Conservation (phyloP, 2,113 vertebrate species). For the Myrmecophaga tridactyla region DNA sequence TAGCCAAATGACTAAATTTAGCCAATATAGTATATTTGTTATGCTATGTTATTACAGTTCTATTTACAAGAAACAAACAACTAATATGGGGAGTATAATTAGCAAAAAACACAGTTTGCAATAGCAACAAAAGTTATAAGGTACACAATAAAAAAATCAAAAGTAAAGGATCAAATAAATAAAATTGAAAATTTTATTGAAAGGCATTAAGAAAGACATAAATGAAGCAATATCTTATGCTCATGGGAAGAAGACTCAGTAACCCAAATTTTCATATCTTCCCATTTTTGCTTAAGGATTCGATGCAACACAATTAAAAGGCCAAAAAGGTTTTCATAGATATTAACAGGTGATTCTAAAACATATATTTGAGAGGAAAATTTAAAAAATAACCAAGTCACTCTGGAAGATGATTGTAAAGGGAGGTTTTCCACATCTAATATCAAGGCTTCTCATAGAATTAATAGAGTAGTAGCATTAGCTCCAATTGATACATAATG, state of each 20-base stretch:
- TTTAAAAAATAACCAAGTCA: not conserved
- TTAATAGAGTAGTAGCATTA: not conserved
- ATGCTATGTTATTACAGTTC: not conserved
- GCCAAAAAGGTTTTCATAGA: not conserved
- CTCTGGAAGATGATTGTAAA: not conserved
- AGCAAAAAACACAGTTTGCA: not conserved
- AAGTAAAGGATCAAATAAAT: not conserved
- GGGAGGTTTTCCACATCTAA: not conserved
- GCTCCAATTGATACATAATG: not conserved
- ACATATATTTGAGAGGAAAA: not conserved
- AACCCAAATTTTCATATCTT: not conserved
- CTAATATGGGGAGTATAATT: not conserved
- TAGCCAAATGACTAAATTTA: not conserved
- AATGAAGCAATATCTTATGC: not conserved
- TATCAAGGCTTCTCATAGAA: not conserved
- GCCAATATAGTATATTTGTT: not conserved
- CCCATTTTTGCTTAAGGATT: not conserved
- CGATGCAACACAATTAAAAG: not conserved
- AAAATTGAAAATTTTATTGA: not conserved
- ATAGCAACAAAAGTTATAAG: not conserved
- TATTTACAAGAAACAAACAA: not conserved
- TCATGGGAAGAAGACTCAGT: not conserved
- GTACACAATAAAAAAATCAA: not conserved
- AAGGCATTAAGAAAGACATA: not conserved
- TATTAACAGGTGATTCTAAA: not conserved